Evolutionary conservation across 2,888 invertebrate species (phyloP).

Genomic region (Stictocephala bisonia): DNA sequence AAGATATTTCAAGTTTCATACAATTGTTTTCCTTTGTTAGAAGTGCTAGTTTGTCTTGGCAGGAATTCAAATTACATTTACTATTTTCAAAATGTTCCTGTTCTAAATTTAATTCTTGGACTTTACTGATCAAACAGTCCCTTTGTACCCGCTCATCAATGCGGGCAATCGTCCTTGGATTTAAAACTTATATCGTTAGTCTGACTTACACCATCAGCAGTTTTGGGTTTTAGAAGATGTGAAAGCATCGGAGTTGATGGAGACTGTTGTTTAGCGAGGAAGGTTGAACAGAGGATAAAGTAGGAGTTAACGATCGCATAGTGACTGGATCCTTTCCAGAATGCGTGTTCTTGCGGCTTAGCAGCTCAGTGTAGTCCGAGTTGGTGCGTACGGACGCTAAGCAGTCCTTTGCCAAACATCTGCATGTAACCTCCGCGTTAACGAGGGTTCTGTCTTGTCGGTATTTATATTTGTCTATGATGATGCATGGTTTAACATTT

Average conservation of each 20-base stretch:
- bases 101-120: not conserved
- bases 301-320: not conserved
- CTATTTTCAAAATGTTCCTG: not conserved
- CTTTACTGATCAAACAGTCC: not conserved
- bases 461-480: too few relatives aligned
- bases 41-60: too few relatives aligned
- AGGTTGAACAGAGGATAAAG: not conserved
- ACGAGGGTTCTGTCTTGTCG: too few relatives aligned
- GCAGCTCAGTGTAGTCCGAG: not conserved
- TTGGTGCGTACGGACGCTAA: too few relatives aligned
- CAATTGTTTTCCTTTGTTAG: too few relatives aligned
- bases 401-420: too few relatives aligned
- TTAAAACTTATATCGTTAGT: not conserved
- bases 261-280: too few relatives aligned
- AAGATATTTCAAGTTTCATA: too few relatives aligned
- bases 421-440: too few relatives aligned
- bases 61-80: not conserved
- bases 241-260: too few relatives aligned
- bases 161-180: not conserved
- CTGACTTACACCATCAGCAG: not conserved
- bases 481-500: too few relatives aligned
- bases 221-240: not conserved
- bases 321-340: not conserved
- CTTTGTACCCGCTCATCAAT: not conserved
- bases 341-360: not conserved